Conservation (phyloP, 1,140 invertebrate species). For the Plectrocnemia conspersa region DNA sequence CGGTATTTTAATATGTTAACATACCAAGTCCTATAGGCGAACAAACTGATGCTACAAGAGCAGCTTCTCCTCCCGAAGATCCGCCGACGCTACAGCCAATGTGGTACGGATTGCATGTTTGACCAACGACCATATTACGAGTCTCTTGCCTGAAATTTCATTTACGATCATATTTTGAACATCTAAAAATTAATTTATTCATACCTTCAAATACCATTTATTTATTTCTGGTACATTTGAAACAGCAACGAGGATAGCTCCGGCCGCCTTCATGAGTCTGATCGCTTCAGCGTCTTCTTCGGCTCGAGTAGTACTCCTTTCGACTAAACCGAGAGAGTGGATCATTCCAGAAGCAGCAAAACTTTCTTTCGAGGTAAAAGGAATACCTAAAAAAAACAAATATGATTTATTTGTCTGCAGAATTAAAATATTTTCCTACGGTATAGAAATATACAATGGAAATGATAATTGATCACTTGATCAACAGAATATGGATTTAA, state of each 20-base stretch:
- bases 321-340: slow-evolving; percentile 61
- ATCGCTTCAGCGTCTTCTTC: slow-evolving; percentile 75
- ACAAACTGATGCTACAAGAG: slow-evolving; percentile 68
- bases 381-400: slow-evolving; percentile 57
- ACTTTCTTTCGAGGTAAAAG: slow-evolving; percentile 70
- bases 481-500: too few relatives aligned
- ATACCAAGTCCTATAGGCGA: slow-evolving; percentile 79
- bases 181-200: neutral
- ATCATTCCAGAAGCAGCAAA: slow-evolving; percentile 57
- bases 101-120: slow-evolving; percentile 91
- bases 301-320: slow-evolving; percentile 54
- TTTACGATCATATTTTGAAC: slow-evolving; percentile 2
- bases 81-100: slow-evolving; percentile 75
- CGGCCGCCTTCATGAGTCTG: slow-evolving; percentile 65
- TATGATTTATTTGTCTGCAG: too few relatives aligned
- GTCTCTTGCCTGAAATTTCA: slow-evolving; percentile 77
- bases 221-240: slow-evolving; percentile 90
- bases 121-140: slow-evolving; percentile 85
- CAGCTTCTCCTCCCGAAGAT: slow-evolving; percentile 77
- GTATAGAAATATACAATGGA: too few relatives aligned
- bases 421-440: too few relatives aligned
- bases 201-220: slow-evolving; percentile 46
- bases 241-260: slow-evolving; percentile 84
- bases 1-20: slow-evolving; percentile 28
- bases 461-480: too few relatives aligned